Percentiles rank a stretch among this genome's conserved stretches.
phyloP scores from a whole-genome alignment of 2,797 vertebrate species.

The Tympanoctomys barrerae region DNA sequence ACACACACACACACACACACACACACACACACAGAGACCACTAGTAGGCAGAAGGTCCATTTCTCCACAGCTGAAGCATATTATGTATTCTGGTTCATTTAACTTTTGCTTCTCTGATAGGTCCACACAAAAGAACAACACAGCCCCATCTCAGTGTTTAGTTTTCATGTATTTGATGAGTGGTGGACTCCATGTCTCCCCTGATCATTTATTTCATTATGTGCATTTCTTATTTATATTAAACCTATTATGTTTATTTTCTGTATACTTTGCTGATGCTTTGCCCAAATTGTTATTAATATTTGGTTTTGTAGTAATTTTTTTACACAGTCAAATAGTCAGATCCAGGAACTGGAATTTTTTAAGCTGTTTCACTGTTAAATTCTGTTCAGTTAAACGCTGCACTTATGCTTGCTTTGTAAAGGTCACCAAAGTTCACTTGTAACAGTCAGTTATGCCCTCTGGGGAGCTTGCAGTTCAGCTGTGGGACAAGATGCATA shows the following conservation, averaged over 20 bases:
- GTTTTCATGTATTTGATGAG: not conserved
- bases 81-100: not conserved
- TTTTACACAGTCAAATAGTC: not conserved
- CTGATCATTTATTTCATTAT: not conserved
- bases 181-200: not conserved
- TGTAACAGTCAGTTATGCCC: slow-evolving; percentile 17
- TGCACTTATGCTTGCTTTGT: not conserved
- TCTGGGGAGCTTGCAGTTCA: not conserved
- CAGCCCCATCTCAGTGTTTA: not conserved
- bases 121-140: not conserved
- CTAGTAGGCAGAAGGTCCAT: not conserved
- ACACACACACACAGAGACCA: not conserved
- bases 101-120: not conserved
- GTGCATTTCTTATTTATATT: not conserved
- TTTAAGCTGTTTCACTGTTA: not conserved
- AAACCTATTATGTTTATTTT: slow-evolving; percentile 2
- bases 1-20: too few relatives aligned
- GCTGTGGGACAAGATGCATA: slow-evolving; percentile 32
- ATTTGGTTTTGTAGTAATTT: slow-evolving; percentile 11
- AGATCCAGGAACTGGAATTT: not conserved
- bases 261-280: not conserved
- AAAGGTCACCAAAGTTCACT: not conserved
- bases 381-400: slow-evolving; percentile 27
- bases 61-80: not conserved
- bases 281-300: not conserved